Evolutionary conservation across 2,797 vertebrate genomes (phyloP), one percentile per base, ranked within the genome.

Genomic region (Pangasius macronema): DNA sequence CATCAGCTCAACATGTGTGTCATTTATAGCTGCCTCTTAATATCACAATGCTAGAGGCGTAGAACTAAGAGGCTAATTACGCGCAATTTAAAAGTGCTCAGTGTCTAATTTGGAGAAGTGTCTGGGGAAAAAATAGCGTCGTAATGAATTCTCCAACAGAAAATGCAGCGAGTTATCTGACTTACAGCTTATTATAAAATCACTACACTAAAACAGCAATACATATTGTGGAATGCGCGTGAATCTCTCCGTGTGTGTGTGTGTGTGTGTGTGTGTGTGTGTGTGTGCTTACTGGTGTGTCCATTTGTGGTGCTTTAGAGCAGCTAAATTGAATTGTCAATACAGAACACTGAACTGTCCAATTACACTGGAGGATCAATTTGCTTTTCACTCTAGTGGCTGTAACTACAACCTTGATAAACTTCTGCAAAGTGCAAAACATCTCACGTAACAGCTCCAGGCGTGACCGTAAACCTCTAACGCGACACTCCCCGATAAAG

Each of bases 281-380:
- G 39, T 42, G 36, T 5, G 6, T 18, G 39, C 39, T 33, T 51
- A 36, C 67, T 51, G 27, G 61, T 83, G 61, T 68, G 61, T 67
- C 46, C n/a, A 51, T 83, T 33, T 68, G 57, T n/a, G 10, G 73
- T 87, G 87, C 75, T 93, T 93, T 92, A 92, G 91, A 93, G 93
- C 82, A 87, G 93, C 94, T 91, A 91, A 94, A 94, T 90, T 88
- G 91, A 89, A 85, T 82, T 90, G 89, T 91, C 91, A 70, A 91
- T 93, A 92, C 90, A 91, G 89, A 92, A 86, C 91, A 90, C 49
- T 86, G 89, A 88, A 76, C 51, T 82, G 85, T 81, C 85, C 87
- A 87, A 89, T 92, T 91, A 77, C 87, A 89, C 87, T 79, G 87
- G 39, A 49, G 88, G 91, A 94, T 93, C 93, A 91, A 91, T 91